These are phyloP conservation scores for Brachionus koreanus DNA, from an alignment of 1,140 invertebrate species.

Conservation along the genomic window DNA sequence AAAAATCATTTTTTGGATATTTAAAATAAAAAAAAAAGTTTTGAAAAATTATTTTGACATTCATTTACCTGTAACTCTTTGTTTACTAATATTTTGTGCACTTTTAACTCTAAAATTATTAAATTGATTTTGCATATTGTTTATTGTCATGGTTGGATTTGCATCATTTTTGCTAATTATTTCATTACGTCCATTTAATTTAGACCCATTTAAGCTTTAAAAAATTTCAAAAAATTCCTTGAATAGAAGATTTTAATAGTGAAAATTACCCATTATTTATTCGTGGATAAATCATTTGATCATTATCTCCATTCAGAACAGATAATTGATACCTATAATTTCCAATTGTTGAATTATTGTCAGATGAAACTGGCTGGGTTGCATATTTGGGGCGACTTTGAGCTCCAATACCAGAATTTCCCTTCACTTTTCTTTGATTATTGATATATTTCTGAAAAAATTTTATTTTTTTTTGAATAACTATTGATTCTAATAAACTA, in stretches of 20 bases:
- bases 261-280: neutral
- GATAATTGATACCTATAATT: conserved; percentile 41
- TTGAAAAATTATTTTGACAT: neutral
- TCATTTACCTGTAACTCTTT: conserved; percentile 14
- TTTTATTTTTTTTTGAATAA: neutral
- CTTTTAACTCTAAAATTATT: conserved; percentile 32
- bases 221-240: neutral
- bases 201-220: neutral
- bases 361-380: neutral
- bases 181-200: neutral
- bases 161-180: neutral
- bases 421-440: neutral
- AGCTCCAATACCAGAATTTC: neutral
- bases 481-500: neutral
- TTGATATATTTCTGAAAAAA: conserved; percentile 29
- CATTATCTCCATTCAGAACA: neutral
- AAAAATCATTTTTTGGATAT: neutral
- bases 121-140: conserved; percentile 34
- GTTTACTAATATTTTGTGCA: conserved; percentile 36
- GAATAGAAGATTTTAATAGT: neutral
- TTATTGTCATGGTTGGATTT: conserved; percentile 8
- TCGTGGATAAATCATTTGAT: neutral
- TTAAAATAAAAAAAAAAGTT: neutral
- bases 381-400: neutral
- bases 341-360: conserved; percentile 5